Base-by-base conservation (phyloP, 2,888 invertebrate genomes). In the Drosophila kuntzei region DNA sequence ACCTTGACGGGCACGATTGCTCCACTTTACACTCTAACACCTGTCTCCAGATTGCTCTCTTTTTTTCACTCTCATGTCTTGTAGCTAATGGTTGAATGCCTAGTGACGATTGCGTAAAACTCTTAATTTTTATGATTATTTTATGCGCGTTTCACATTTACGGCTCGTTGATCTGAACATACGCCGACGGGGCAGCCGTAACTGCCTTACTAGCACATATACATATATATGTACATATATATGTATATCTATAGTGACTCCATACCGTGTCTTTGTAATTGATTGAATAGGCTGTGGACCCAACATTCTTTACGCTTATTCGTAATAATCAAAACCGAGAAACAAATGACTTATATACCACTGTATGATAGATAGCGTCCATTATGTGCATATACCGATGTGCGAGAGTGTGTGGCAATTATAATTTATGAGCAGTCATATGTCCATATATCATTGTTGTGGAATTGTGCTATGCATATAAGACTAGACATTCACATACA, bases 101-200 rank as follows among this genome's bases (percentile, higher is more conserved):
- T 76, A 58, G 62, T 58, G 75, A 43, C 53, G 43, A 72, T 89
- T 85, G 79, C 89, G 82, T 74, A 80, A 87, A 63, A 49, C 66
- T 70, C 67, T 89, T 75, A 67, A 81, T 75, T 77, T 86, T 80
- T 79, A 79, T 72, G 80, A 80, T 86, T 83, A 84, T 89, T 89
- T 85, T 89, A 87, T 84, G 79, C 85, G 71, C 70, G 50, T 72
- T 79, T 72, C 67, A 70, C 71, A 67, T 78, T 75, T 68, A 71
- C 79, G 84, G 73, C 76, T 74, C 69, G 80, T 72, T 88, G 84
- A 59, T 63, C 64, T 63, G 22, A 76, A 66, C 71, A 60, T 41
- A 55, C 53, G 54, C 64, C 54, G 39, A 46, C 44, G 41, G 50
- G 51, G 51, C 55, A 63, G 27, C 47, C 61, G 57, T 69, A 65